Conservation (phyloP, 2,888 invertebrate genomes). For the Amphipoea oculea region DNA sequence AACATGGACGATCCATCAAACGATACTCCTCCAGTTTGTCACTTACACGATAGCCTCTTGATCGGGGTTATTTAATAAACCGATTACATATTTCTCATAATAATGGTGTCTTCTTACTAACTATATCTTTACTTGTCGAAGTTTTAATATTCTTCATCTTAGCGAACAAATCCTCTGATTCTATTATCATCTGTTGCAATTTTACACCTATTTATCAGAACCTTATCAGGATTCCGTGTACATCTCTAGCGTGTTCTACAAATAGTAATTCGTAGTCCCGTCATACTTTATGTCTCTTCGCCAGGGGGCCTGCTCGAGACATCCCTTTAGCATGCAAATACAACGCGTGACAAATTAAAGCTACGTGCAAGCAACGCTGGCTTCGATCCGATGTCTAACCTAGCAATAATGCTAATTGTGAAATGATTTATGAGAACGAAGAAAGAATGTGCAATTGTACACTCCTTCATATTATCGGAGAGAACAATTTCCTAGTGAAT, state of each 20-base stretch:
- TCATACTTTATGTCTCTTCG: slow-evolving; percentile 70
- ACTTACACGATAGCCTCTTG: slow-evolving; percentile 31
- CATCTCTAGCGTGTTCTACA: slow-evolving; percentile 34
- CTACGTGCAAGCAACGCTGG: slow-evolving; percentile 58
- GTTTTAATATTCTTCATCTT: background rate
- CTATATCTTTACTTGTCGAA: background rate
- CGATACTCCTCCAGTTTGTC: slow-evolving; percentile 25
- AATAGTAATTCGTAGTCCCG: slow-evolving; percentile 65
- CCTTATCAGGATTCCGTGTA: slow-evolving; percentile 42
- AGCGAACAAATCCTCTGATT: too few species aligned
- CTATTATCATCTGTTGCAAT: background rate
- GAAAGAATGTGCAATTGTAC: slow-evolving; percentile 22
- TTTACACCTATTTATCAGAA: slow-evolving; percentile 2
- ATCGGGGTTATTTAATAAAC: background rate
- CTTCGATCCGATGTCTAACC: slow-evolving; percentile 32
- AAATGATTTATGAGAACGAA: slow-evolving; percentile 46
- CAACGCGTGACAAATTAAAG: slow-evolving; percentile 79
- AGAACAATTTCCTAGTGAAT: slow-evolving; percentile 14
- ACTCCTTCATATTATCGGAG: slow-evolving; percentile 1
- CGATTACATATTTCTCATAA: too few species aligned
- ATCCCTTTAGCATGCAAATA: slow-evolving; percentile 78
- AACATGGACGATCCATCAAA: slow-evolving; percentile 38
- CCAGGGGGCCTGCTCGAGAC: slow-evolving; percentile 70
- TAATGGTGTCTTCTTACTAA: background rate
- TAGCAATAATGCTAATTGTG: slow-evolving; percentile 53